Evolutionary conservation across 2,888 invertebrate species (phyloP).

Genomic region (Melanophora roralis): DNA sequence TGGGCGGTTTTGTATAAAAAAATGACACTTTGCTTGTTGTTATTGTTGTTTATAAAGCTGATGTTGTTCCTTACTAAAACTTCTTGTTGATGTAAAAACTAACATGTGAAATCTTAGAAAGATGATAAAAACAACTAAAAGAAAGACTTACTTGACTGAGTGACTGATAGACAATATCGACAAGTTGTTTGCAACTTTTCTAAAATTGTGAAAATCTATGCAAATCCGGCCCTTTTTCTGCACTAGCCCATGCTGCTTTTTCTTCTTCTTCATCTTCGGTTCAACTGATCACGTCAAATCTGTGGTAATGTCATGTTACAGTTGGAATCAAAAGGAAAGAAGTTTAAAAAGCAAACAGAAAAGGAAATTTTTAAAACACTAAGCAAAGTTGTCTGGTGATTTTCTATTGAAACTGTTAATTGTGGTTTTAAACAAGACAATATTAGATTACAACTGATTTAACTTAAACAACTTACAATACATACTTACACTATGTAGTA

Average conservation of each 20-base stretch:
- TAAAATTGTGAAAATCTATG: slow-evolving; percentile 37
- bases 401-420: slow-evolving; percentile 63
- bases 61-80: slow-evolving; percentile 27
- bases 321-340: slow-evolving; percentile 5
- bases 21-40: slow-evolving; percentile 57
- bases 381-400: slow-evolving; percentile 57
- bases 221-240: slow-evolving; percentile 44
- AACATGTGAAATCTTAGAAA: slow-evolving; percentile 55
- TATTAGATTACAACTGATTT: slow-evolving; percentile 62
- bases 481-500: slow-evolving; percentile 33
- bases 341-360: background rate
- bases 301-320: slow-evolving; percentile 55
- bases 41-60: slow-evolving; percentile 13
- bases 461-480: slow-evolving; percentile 42
- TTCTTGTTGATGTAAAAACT: slow-evolving; percentile 4
- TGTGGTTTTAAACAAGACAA: slow-evolving; percentile 62
- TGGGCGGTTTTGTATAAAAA: slow-evolving; percentile 60
- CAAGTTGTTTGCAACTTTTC: slow-evolving; percentile 60
- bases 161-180: slow-evolving; percentile 58
- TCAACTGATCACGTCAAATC: slow-evolving; percentile 57
- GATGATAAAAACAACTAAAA: slow-evolving; percentile 28
- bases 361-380: slow-evolving; percentile 8
- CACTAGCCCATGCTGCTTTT: background rate
- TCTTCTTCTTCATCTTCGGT: slow-evolving; percentile 21
- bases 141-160: slow-evolving; percentile 36